A percentile compares a stretch with the other conserved stretches of the same genome.
Conservation (phyloP, 2,888 invertebrate genomes). For the Augiades crinisus region DNA sequence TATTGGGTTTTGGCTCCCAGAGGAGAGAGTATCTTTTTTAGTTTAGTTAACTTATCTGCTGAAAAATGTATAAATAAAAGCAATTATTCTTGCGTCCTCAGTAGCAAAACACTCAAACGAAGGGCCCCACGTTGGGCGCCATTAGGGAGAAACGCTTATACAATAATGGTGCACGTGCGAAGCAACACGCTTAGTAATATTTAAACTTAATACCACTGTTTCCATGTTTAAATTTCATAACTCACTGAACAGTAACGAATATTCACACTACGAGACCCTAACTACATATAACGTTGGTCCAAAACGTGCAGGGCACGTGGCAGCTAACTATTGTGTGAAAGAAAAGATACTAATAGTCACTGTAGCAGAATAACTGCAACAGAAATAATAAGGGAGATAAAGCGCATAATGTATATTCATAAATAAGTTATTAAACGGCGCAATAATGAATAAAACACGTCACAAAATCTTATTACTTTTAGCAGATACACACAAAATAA, state of each 20-base stretch:
- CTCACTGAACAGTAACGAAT: conserved; percentile 40
- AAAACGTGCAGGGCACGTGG: conserved; percentile 28
- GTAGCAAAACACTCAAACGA: neutral
- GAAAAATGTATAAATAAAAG: conserved; percentile 30
- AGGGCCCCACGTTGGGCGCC: conserved; percentile 45
- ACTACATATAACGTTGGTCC: conserved; percentile 13
- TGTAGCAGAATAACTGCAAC: conserved; percentile 5
- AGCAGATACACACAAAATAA: neutral
- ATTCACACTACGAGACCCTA: conserved; percentile 14
- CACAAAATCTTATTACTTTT: neutral
- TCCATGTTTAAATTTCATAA: conserved; percentile 55
- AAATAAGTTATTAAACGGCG: too few species aligned
- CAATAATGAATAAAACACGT: neutral
- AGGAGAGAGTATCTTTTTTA: too few species aligned
- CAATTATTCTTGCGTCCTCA: conserved; percentile 32
- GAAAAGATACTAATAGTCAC: conserved; percentile 8
- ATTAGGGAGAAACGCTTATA: conserved; percentile 17
- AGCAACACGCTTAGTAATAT: conserved; percentile 35
- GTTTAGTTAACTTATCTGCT: conserved; percentile 34
- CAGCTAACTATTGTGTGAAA: conserved; percentile 15
- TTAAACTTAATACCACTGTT: conserved; percentile 44
- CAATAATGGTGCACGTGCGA: conserved; percentile 35
- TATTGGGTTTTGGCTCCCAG: too few species aligned
- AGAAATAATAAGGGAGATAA: conserved; percentile 4
- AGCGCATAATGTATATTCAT: neutral